A percentile compares a stretch with the other conserved stretches of the same genome.
phyloP scores from a whole-genome alignment of 2,113 vertebrate genomes.

The Tyto alba region DNA sequence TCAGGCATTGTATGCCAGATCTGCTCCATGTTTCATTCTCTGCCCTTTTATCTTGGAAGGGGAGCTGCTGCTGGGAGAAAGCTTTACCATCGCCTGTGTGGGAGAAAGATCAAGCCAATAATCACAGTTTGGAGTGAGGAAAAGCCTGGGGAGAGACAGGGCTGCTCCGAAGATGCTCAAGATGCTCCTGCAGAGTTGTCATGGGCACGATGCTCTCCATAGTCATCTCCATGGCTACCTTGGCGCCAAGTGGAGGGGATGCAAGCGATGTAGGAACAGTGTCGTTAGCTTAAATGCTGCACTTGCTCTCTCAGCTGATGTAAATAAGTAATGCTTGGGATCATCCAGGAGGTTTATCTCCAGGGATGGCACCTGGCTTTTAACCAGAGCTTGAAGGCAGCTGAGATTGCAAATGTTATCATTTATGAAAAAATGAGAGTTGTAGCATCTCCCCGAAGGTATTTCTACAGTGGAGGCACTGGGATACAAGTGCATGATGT shows the following conservation, averaged over 20 bases:
- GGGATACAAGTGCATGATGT: accelerated
- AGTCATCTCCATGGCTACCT: conserved; percentile 1
- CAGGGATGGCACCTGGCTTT: accelerated
- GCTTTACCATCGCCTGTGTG: accelerated
- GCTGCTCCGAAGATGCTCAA: background rate
- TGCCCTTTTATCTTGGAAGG: background rate
- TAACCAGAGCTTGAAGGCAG: background rate
- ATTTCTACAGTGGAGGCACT: accelerated
- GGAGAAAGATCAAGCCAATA: background rate
- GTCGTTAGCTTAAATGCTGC: background rate
- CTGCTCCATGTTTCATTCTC: background rate
- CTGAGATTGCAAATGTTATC: background rate
- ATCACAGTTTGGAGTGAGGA: accelerated
- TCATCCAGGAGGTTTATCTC: background rate
- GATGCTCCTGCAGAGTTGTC: background rate
- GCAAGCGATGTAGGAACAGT: accelerated
- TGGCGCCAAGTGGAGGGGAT: background rate
- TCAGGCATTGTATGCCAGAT: background rate
- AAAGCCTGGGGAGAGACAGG: background rate
- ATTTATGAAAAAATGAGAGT: background rate
- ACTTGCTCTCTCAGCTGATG: accelerated
- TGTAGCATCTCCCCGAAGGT: background rate
- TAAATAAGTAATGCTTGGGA: background rate
- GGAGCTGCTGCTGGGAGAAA: background rate
- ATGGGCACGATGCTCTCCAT: background rate